Evolutionary conservation across 1,140 invertebrate species (phyloP).

Genomic region (Nasonia longicornis): DNA sequence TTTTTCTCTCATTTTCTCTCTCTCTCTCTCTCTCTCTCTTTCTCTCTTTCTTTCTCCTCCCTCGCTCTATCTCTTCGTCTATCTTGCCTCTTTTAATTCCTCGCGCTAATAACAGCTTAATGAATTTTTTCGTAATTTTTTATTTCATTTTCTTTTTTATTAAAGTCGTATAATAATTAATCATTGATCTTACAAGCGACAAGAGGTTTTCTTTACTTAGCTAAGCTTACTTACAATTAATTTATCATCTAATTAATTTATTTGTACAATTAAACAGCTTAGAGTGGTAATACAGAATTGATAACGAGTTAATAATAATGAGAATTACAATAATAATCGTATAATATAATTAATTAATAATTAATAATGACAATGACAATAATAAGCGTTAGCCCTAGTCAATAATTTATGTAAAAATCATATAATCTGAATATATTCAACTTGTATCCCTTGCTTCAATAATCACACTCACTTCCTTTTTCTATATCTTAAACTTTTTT

Average conservation of each 20-base stretch:
- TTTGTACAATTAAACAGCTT: slow-evolving; percentile 56
- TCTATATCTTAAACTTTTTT: slow-evolving; percentile 6
- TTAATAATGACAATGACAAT: slow-evolving; percentile 52
- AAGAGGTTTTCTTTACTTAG: slow-evolving; percentile 42
- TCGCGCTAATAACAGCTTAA: slow-evolving; percentile 45
- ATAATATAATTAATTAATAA: slow-evolving; percentile 42
- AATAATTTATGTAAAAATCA: slow-evolving; percentile 49
- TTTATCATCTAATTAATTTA: slow-evolving; percentile 47
- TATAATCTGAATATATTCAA: slow-evolving; percentile 46
- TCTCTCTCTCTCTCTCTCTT: too few relatives aligned
- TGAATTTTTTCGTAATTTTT: slow-evolving; percentile 35
- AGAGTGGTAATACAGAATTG: slow-evolving; percentile 52
- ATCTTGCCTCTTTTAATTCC: slow-evolving; percentile 19
- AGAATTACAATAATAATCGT: slow-evolving; percentile 54
- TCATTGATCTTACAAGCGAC: slow-evolving; percentile 44
- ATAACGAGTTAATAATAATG: slow-evolving; percentile 54
- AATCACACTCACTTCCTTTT: slow-evolving; percentile 27
- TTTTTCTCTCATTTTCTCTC: slow-evolving; percentile 19
- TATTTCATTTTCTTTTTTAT: slow-evolving; percentile 32
- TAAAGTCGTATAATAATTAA: slow-evolving; percentile 42
- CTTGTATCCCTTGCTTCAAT: slow-evolving; percentile 38
- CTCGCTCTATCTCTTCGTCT: not conserved
- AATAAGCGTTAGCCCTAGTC: slow-evolving; percentile 50
- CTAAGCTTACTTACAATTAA: slow-evolving; percentile 47
- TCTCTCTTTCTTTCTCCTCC: too few relatives aligned